Percentiles rank a stretch among this genome's conserved stretches.
Evolutionary conservation across 2,113 vertebrate genomes (phyloP).

Genomic region (Protobothrops flavoviridis): DNA sequence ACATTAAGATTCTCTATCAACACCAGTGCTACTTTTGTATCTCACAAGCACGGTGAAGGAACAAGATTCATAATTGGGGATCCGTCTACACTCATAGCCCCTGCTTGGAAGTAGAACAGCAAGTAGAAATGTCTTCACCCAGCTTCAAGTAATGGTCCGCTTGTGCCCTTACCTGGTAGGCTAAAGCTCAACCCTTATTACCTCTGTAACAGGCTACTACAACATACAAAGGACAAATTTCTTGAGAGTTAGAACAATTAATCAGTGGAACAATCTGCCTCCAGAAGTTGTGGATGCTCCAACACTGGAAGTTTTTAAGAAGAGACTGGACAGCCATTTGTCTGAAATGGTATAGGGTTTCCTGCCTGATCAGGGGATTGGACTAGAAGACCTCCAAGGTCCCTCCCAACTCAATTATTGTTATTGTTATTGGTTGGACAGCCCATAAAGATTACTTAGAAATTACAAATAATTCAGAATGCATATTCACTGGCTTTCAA

Average conservation of each 20-base stretch:
- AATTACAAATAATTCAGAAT: background rate
- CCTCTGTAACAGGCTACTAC: background rate
- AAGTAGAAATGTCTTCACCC: background rate
- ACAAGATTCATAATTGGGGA: background rate
- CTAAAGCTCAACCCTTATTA: background rate
- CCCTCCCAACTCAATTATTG: too few species aligned
- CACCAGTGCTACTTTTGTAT: background rate
- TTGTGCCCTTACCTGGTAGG: background rate
- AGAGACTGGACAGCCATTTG: too few species aligned
- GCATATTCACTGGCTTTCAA: background rate
- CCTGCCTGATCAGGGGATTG: too few species aligned
- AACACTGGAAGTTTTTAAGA: too few species aligned
- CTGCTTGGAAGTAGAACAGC: background rate
- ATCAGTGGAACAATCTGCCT: too few species aligned
- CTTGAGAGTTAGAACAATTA: too few species aligned
- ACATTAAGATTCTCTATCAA: background rate
- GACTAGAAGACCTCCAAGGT: too few species aligned
- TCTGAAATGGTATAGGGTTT: too few species aligned
- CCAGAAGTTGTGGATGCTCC: too few species aligned
- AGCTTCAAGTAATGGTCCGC: background rate
- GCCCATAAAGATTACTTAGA: background rate
- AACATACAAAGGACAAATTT: background rate
- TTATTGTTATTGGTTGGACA: background rate
- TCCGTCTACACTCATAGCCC: background rate
- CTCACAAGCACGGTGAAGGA: background rate